These are phyloP conservation scores for Gambusia affinis DNA, from an alignment of 2,113 vertebrate genomes.

Conservation along the genomic window DNA sequence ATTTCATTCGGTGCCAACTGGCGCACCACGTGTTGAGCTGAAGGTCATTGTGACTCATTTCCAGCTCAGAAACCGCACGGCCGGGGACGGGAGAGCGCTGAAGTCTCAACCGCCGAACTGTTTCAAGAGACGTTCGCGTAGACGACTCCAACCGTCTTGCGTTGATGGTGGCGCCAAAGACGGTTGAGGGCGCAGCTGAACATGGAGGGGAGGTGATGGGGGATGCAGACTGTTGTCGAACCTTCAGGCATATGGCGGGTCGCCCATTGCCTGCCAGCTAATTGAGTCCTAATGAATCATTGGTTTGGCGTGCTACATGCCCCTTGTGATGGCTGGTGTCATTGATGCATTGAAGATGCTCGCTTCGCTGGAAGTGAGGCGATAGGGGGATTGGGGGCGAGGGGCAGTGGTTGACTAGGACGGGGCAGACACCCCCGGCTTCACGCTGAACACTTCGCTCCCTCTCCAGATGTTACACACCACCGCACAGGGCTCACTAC, in stretches of 20 bases:
- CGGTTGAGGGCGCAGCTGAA: slow-evolving; percentile 49
- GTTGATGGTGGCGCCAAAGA: slow-evolving; percentile 34
- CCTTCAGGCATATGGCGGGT: slow-evolving; percentile 73
- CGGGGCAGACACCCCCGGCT: slow-evolving; percentile 41
- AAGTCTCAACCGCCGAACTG: slow-evolving; percentile 44
- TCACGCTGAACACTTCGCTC: slow-evolving; percentile 50
- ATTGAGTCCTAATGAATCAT: slow-evolving; percentile 80
- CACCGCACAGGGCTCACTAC: slow-evolving; percentile 46
- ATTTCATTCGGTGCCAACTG: slow-evolving; percentile 71
- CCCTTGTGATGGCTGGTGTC: slow-evolving; percentile 71
- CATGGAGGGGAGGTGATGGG: slow-evolving; percentile 12
- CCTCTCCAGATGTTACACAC: slow-evolving; percentile 68
- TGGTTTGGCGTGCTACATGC: slow-evolving; percentile 68
- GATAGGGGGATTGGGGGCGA: slow-evolving; percentile 16
- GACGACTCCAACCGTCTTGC: background rate
- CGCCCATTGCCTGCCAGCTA: slow-evolving; percentile 71
- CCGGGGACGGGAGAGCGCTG: slow-evolving; percentile 43
- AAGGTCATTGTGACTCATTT: slow-evolving; percentile 75
- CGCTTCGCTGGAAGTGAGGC: slow-evolving; percentile 54
- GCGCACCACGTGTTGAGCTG: slow-evolving; percentile 71
- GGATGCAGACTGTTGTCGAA: slow-evolving; percentile 65
- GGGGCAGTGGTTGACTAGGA: slow-evolving; percentile 27
- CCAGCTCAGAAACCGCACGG: slow-evolving; percentile 33
- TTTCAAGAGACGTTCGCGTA: slow-evolving; percentile 46
- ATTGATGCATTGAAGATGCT: slow-evolving; percentile 70